Base-by-base conservation (phyloP, 2,797 vertebrate species). In the Enoplosus armatus region DNA sequence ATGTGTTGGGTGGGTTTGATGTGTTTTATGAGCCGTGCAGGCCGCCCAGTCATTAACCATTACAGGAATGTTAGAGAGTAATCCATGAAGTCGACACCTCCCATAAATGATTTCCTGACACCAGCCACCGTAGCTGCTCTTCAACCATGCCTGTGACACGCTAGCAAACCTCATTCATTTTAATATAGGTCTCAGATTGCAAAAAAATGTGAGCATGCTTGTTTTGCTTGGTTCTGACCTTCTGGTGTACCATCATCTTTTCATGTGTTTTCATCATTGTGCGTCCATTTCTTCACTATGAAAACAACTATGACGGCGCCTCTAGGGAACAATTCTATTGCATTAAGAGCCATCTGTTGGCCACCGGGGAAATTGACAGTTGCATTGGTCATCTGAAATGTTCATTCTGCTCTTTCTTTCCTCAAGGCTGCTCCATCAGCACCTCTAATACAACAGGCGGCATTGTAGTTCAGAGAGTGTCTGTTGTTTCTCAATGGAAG, bases 51-150 rank as follows among this genome's bases (percentile, higher is more conserved):
- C 70, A 29, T 64, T 77, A 76, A 73, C 69, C 73, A 86, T 90
- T 89, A 84, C 60, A 50, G 64, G 18, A 56, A 64, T 31, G 72
- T 87, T 77, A 63, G 75, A 79, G 68, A 75, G 64, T 53, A 69
- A 85, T 77, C 83, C 80, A 62, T 75, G 68, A 71, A 83, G 79
- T 65, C 2, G 29, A 84, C 81, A 72, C 62, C 61, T 82, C 87
- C 73, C 76, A 75, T 72, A 59, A 88, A 86, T 77, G 75, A 86
- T 79, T 82, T 71, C 73, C 75, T 81, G 70, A 84, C 79, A 83
- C 53, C 65, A 54, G 59, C 58, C n/a, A n/a, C n/a, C n/a, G n/a
- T n/a, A 27, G 54, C 29, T 24, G 37, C 77, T 83, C 66, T n/a
- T 84, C 82, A 77, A 56, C 51, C 75, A 66, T 75, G 72, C 66